Base-by-base conservation (phyloP, 1,140 invertebrate species). In the Drosophila burlai region DNA sequence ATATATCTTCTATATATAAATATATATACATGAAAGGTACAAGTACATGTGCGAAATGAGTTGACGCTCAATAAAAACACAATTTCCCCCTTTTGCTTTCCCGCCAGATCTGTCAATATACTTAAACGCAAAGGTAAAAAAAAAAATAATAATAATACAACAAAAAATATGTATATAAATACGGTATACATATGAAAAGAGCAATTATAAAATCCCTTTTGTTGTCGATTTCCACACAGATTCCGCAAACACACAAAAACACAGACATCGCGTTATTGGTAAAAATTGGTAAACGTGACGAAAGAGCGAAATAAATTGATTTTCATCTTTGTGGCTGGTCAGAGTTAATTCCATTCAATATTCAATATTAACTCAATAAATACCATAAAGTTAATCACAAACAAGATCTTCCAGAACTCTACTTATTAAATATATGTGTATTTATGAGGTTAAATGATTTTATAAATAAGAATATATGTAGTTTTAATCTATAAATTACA, bases 191-290 rank as follows among this genome's bases (percentile, higher is more conserved):
- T 18, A 55, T 60, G 54, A 73, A 73, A 73, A 73, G 69, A 52
- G 69, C 69, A 73, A 73, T 73, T 73, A 73, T 73, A 73, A 73
- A 73, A 43, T 52, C 69, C 68, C 43, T 61, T 73, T 73, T 73
- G 69, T 73, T 61, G 69, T 45, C 45, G 69, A 31, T 73, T 73
- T 73, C 24, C 69, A 73, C 69, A 73, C 67, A 60, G 54, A 73
- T 52, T 60, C 38, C 55, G 11, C 15, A 58, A 21, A 57, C 18
- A 36, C 18, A 38, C 34, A 52, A 5, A 16, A 8, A 34, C 7
- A 21, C 7, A 21, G 8, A 15, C 13, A 58, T 72, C 24, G 24
- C 31, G 69, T 52, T 52, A 73, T 73, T 73, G 45, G 50, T 50
- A 68, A 73, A 68, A 54, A 69, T 31, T 31, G 45, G 38, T 34